These are phyloP conservation scores for Xanthorhoe designata DNA, from an alignment of 2,888 invertebrate genomes.

Conservation along the genomic window DNA sequence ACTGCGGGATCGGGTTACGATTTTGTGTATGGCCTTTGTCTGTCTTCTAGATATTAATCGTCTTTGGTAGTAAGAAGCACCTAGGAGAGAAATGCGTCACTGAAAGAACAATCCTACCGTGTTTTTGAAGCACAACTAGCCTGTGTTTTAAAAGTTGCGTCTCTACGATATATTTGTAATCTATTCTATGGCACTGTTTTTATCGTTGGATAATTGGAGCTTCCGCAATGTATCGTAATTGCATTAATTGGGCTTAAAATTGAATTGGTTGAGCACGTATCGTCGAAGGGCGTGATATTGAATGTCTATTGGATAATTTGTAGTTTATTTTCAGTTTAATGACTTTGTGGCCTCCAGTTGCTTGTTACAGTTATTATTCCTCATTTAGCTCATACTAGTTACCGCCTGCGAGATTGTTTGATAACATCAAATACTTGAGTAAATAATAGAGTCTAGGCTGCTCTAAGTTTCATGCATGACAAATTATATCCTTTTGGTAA, in stretches of 20 bases:
- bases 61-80: no score
- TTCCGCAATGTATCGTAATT: constrained; percentile 44
- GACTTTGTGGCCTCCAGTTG: constrained; percentile 12
- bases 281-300: constrained; percentile 42
- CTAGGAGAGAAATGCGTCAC: no score
- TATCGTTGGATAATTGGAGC: constrained; percentile 38
- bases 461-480: no score
- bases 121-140: background rate
- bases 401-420: background rate
- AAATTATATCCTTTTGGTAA: no score
- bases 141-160: background rate
- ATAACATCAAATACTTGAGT: background rate
- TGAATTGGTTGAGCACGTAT: constrained; percentile 43
- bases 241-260: constrained; percentile 41
- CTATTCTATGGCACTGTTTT: constrained; percentile 27
- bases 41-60: no score
- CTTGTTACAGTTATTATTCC: background rate
- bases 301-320: constrained; percentile 34
- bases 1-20: no score
- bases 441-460: background rate
- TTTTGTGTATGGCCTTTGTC: no score
- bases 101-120: no score
- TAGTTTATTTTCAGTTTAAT: constrained; percentile 25
- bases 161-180: background rate
- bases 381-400: background rate